Percentiles rank a stretch among this genome's conserved stretches.
These are phyloP conservation scores for Ophion ellenae DNA, from an alignment of 2,888 invertebrate species.

Conservation along the genomic window DNA sequence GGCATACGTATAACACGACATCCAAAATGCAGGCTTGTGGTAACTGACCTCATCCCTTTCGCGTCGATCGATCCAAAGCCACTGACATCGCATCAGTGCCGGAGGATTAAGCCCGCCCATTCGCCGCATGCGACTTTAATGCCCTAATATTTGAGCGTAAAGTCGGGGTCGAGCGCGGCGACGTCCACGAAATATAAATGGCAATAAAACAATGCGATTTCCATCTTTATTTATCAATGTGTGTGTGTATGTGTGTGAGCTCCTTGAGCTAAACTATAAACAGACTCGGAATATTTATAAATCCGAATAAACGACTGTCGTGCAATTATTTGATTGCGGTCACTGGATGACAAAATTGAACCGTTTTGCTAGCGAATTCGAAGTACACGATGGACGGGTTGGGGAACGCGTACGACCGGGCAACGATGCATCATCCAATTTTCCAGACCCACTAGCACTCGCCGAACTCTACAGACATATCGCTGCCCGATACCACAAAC, in stretches of 20 bases:
- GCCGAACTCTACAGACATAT: not conserved
- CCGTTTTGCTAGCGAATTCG: not conserved
- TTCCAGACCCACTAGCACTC: not conserved
- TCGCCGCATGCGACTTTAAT: slow-evolving; percentile 44
- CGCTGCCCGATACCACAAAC: not conserved
- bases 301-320: not conserved
- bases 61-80: slow-evolving; percentile 41
- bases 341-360: not conserved
- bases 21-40: slow-evolving; percentile 48
- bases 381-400: slow-evolving; percentile 21
- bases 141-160: slow-evolving; percentile 24
- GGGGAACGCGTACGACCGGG: slow-evolving; percentile 66
- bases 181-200: not conserved
- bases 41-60: slow-evolving; percentile 58
- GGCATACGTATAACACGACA: not conserved
- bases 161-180: not conserved
- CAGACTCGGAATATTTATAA: not conserved
- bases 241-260: not conserved
- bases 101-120: slow-evolving; percentile 40
- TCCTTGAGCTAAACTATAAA: too few relatives aligned
- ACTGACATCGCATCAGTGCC: slow-evolving; percentile 57
- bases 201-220: not conserved
- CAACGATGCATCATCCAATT: slow-evolving; percentile 72
- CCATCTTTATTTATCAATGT: not conserved
- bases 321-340: not conserved